Percentiles rank a stretch among this genome's conserved stretches.
Evolutionary conservation across 2,888 invertebrate genomes (phyloP).

Genomic region (Trypoxylon attenuatum): DNA sequence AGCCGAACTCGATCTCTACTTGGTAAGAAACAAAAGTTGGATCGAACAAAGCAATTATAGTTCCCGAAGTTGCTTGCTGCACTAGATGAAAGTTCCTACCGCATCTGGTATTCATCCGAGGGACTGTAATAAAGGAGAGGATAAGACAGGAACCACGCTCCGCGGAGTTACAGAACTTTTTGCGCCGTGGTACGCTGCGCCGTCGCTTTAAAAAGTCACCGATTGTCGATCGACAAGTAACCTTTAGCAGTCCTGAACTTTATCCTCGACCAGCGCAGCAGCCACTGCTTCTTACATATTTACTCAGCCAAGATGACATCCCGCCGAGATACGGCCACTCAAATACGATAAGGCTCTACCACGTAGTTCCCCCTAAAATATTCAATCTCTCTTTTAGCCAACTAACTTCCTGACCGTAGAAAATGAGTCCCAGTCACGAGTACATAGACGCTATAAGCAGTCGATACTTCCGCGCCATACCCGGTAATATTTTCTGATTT

Average conservation of each 20-base stretch:
- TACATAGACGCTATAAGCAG: too few species aligned
- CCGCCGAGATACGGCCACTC: constrained; percentile 7
- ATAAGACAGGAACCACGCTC: constrained; percentile 51
- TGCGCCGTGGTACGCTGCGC: too few species aligned
- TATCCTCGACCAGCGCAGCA: constrained; percentile 1
- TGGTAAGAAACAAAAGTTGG: constrained; percentile 52
- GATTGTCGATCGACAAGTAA: constrained; percentile 51
- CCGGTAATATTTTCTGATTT: too few species aligned
- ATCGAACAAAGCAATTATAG: constrained; percentile 61
- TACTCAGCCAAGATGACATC: constrained; percentile 22
- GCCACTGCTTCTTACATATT: constrained; percentile 41
- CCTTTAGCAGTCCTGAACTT: constrained; percentile 38
- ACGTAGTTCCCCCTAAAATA: too few species aligned
- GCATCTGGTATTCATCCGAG: constrained; percentile 61
- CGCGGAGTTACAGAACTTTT: constrained; percentile 52
- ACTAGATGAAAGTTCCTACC: constrained; percentile 56
- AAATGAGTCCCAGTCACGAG: too few species aligned
- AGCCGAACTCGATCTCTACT: constrained; percentile 35
- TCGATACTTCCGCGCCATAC: too few species aligned
- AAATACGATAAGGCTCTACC: too few species aligned
- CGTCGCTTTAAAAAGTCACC: constrained; percentile 53
- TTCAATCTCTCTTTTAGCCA: too few species aligned
- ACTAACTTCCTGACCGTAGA: too few species aligned
- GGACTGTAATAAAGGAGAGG: constrained; percentile 58
- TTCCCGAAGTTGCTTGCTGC: constrained; percentile 49